A percentile compares a stretch with the other conserved stretches of the same genome.
phyloP scores from a whole-genome alignment of 2,797 vertebrate genomes.

The Notoglanidium macrostoma region DNA sequence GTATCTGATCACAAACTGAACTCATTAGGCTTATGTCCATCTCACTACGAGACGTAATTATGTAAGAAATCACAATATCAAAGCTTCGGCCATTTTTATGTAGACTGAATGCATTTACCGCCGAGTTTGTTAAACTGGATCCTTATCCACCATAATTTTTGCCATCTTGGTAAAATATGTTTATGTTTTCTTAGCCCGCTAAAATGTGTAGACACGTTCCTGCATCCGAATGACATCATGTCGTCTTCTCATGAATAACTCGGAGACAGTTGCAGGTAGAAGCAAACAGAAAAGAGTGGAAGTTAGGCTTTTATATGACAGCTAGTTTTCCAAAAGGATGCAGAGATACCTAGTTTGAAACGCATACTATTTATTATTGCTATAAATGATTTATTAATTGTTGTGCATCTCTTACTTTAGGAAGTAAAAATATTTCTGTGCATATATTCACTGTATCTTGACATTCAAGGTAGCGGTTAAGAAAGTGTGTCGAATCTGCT shows the following conservation, averaged over 20 bases:
- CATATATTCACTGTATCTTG: not conserved
- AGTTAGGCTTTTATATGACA: not conserved
- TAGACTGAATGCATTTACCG: not conserved
- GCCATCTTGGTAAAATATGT: not conserved
- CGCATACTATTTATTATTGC: not conserved
- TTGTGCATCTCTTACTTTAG: not conserved
- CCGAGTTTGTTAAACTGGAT: not conserved
- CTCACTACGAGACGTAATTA: not conserved
- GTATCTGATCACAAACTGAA: not conserved
- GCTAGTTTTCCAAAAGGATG: not conserved
- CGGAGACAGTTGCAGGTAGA: not conserved
- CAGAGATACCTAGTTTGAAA: not conserved
- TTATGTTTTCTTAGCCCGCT: not conserved
- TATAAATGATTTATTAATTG: not conserved
- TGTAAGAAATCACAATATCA: not conserved
- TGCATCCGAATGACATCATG: not conserved
- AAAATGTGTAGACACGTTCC: not conserved
- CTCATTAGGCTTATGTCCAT: not conserved
- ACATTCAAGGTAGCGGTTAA: not conserved
- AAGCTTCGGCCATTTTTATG: not conserved
- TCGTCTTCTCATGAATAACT: not conserved
- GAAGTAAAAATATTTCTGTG: not conserved
- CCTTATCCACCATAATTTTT: not conserved
- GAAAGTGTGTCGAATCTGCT: not conserved
- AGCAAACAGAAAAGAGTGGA: not conserved